Evolutionary conservation across 2,888 invertebrate genomes (phyloP).

Genomic region (Pycnomerus fuliginosus): DNA sequence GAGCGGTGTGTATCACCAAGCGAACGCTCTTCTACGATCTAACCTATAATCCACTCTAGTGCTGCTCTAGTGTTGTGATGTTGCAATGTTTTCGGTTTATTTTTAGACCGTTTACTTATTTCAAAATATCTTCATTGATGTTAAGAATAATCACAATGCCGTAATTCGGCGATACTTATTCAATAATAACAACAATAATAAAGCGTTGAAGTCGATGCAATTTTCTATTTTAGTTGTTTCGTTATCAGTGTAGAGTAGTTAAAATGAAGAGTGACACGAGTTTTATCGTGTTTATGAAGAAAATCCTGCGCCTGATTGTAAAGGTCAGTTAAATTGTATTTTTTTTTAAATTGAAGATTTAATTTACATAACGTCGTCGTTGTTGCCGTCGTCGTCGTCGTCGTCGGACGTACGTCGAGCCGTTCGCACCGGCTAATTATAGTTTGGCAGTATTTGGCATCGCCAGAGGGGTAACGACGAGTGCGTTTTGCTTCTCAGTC

Average conservation of each 20-base stretch:
- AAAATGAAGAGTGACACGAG: too few relatives aligned
- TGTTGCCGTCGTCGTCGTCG: slow-evolving; percentile 26
- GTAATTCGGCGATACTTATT: too few relatives aligned
- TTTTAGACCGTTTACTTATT: slow-evolving; percentile 14
- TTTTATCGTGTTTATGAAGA: slow-evolving; percentile 28
- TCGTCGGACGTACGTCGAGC: slow-evolving; percentile 29
- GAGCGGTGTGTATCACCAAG: too few relatives aligned
- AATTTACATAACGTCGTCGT: slow-evolving; percentile 33
- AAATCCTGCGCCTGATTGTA: slow-evolving; percentile 24
- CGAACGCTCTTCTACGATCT: too few relatives aligned
- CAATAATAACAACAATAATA: too few relatives aligned
- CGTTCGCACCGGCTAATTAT: slow-evolving; percentile 58
- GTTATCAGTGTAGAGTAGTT: too few relatives aligned
- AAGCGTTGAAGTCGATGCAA: too few relatives aligned
- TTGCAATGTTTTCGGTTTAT: slow-evolving; percentile 13
- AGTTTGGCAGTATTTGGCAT: slow-evolving; percentile 68
- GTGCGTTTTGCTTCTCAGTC: slow-evolving; percentile 38
- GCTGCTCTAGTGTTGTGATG: slow-evolving; percentile 4
- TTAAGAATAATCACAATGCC: too few relatives aligned
- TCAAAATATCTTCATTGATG: slow-evolving; percentile 7
- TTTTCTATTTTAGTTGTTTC: too few relatives aligned
- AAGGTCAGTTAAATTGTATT: slow-evolving; percentile 31
- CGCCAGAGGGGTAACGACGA: slow-evolving; percentile 50
- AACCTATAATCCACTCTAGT: too few relatives aligned
- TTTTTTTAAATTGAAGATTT: not conserved